A percentile compares a stretch with the other conserved stretches of the same genome.
These are phyloP conservation scores for Monochamus alternatus DNA, from an alignment of 2,888 invertebrate genomes.

Conservation along the genomic window DNA sequence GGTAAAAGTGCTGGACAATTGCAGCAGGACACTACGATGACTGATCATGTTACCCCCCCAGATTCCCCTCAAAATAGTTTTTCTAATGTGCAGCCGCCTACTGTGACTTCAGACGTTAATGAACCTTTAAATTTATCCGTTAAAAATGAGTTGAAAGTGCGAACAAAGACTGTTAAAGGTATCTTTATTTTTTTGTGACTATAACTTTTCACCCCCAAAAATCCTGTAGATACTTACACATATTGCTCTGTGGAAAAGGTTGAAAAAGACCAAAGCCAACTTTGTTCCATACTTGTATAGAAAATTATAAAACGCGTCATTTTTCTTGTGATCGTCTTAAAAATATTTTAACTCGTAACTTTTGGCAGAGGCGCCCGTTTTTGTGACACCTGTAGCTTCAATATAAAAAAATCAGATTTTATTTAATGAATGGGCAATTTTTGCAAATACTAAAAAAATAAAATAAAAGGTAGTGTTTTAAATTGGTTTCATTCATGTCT, in stretches of 20 bases:
- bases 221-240: not conserved
- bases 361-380: not conserved
- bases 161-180: constrained; percentile 66
- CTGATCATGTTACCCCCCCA: constrained; percentile 45
- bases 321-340: not conserved
- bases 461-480: too few species aligned
- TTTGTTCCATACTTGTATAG: not conserved
- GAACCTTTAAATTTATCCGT: constrained; percentile 69
- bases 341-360: not conserved
- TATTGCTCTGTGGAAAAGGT: constrained; percentile 3
- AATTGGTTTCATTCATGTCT: too few species aligned
- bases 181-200: not conserved
- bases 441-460: too few species aligned
- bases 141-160: constrained; percentile 64
- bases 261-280: constrained; percentile 25
- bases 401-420: too few species aligned
- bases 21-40: constrained; percentile 36
- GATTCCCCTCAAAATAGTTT: constrained; percentile 53
- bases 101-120: constrained; percentile 60
- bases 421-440: too few species aligned
- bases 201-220: not conserved
- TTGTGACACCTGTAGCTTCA: constrained; percentile 4
- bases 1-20: constrained; percentile 44
- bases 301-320: not conserved
- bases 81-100: constrained; percentile 53